Evolutionary conservation across 1,140 invertebrate genomes (phyloP).

Genomic region (Brachionus manjavacas): DNA sequence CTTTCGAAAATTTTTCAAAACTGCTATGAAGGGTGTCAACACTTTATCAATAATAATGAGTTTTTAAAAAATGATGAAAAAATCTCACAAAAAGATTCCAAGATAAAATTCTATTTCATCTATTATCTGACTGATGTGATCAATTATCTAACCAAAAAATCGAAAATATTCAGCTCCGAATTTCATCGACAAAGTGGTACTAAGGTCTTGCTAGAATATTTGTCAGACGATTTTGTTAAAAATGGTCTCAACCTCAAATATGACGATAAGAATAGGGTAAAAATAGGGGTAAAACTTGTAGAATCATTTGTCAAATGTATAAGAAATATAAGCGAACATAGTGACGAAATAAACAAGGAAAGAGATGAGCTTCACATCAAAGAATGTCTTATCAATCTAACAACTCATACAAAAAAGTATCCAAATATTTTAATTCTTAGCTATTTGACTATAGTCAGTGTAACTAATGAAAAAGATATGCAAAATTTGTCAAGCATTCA

Average conservation of each 20-base stretch:
- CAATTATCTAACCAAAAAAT: neutral
- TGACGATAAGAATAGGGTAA: neutral
- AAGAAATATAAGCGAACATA: neutral
- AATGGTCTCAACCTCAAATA: neutral
- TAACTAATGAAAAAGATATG: slow-evolving; percentile 1
- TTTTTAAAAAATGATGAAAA: neutral
- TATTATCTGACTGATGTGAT: neutral
- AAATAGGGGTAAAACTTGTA: neutral
- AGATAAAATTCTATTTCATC: neutral
- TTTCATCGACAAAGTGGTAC: neutral
- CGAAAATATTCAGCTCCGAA: neutral
- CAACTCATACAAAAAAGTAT: neutral
- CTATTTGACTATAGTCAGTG: neutral
- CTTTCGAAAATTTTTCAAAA: neutral
- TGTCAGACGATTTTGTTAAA: neutral
- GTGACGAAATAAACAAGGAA: neutral
- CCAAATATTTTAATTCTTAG: neutral
- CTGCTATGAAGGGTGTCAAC: neutral
- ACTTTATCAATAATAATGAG: neutral
- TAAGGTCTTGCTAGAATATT: neutral
- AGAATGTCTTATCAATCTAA: neutral
- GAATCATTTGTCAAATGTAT: neutral
- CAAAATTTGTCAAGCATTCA: neutral
- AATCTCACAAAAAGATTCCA: neutral
- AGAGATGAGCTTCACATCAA: neutral